Evolutionary conservation across 2,888 invertebrate genomes (phyloP).

Genomic region (Cerastis rubricosa): DNA sequence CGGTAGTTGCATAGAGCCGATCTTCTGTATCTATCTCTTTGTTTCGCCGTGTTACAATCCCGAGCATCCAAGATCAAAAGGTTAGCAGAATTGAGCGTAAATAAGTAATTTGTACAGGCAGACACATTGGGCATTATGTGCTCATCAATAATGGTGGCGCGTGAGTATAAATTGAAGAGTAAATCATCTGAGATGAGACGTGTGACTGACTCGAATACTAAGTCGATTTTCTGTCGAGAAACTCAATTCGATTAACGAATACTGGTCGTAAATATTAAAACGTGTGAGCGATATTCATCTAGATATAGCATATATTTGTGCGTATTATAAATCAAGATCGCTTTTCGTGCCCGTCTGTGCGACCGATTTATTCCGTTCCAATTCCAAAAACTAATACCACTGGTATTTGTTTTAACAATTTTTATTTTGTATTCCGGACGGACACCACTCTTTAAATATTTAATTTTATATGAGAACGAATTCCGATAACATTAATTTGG

Average conservation of each 20-base stretch:
- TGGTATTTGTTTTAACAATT: no score
- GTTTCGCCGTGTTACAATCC: slow-evolving; percentile 11
- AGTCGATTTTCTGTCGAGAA: slow-evolving; percentile 21
- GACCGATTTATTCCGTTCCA: no score
- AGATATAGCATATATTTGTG: background rate
- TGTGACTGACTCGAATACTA: slow-evolving; percentile 25
- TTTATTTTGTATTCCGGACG: no score
- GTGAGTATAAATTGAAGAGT: slow-evolving; percentile 33
- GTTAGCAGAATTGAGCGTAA: slow-evolving; percentile 50
- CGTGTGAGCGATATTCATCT: background rate
- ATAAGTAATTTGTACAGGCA: slow-evolving; percentile 56
- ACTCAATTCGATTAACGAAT: slow-evolving; percentile 28
- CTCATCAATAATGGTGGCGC: slow-evolving; percentile 37
- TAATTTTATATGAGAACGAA: no score
- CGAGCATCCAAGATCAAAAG: slow-evolving; percentile 43
- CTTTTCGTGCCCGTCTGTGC: background rate
- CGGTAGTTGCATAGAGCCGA: background rate
- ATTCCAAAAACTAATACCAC: no score
- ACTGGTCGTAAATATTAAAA: slow-evolving; percentile 14
- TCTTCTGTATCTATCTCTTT: background rate
- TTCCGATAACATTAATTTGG: no score
- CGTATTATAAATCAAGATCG: background rate
- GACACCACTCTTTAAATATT: no score
- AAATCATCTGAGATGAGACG: slow-evolving; percentile 38
- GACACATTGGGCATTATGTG: slow-evolving; percentile 43